Base-by-base conservation (phyloP, 2,113 vertebrate genomes). In the Phyllostomus hastatus region DNA sequence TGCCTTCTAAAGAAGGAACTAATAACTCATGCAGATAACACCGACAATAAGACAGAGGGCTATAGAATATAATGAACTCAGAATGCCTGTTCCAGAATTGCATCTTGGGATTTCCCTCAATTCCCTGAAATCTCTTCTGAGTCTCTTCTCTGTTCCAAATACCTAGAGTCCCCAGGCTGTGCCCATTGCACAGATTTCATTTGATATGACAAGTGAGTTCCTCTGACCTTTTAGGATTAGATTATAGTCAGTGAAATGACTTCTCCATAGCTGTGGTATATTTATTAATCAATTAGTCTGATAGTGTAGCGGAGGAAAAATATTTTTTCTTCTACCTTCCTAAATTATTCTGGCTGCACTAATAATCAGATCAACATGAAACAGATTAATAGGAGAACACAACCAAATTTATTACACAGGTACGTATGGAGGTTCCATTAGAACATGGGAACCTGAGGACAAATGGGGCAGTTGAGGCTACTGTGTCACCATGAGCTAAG, bases 271-370 rank as follows among this genome's bases (percentile, higher is more conserved):
- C 38, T 5, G 22, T 76, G 50, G 9, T 83, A 24, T 84, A 43
- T 57, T 96, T 92, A 90, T 91, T 83, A 80, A 95, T 50, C 70
- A 88, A 70, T 76, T 85, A 94, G 24, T 17, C 52, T 85, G 31
- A 22, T 19, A 78, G 46, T 50, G 46, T 33, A 17, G 28, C 9
- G 10, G 72, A 46, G 46, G 31, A 48, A 76, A 46, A 76, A 20
- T 50, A 31, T 48, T 20, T 76, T 76, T 50, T 76, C 16, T 50
- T 20, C 31, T 17, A 50, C 28, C 28, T 50, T 50, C 31, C 17
- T 76, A n/a, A 76, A 19, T 76, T 33, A 10, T 76, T 76, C 46
- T 50, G 43, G 73, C 43, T 50, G 16, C 33, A 50, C 73, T 50
- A 76, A 33, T 78, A 78, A 50, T 46, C 43, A 76, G 19, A 78